Evolutionary conservation across 2,888 invertebrate species (phyloP), one percentile per base, ranked within the genome.

Genomic region (Hypena proboscidalis): DNA sequence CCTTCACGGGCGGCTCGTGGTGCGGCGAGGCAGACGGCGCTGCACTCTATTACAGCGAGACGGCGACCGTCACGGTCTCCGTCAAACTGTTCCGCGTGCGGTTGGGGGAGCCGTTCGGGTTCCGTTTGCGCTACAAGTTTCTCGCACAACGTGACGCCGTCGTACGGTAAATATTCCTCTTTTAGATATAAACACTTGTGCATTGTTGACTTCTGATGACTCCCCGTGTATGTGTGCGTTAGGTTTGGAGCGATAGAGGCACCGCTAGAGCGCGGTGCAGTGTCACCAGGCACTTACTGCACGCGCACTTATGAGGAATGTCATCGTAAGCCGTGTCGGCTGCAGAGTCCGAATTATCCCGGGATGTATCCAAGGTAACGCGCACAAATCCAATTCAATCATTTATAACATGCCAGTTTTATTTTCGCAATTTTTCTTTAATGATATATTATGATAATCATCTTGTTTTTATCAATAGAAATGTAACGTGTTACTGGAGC

Each of bases 401-500:
- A 0, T 1, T 17, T 6, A 2, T 9, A 4, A 7, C 11, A 25
- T 2, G 11, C 11, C 6, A 4, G 5, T 25, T 2, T 25, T 11
- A 3, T n/a, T 11, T 27, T 14, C 10, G 27, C 14, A n/a, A n/a
- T 27, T 6, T 27, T 29, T 4, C n/a, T n/a, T n/a, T n/a, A n/a
- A n/a, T n/a, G n/a, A 5, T 17, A 3, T 17, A 5, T 17, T 17
- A 17, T 5, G 17, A 4, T 5, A 5, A 14, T 1, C 7, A 11
- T 7, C 17, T 3, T n/a, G n/a, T 3, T 0, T 21, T 30, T 20
- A 1, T 35, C 17, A 2, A n/a, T 67, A 85, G 97, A 57, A 98
- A 98, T 85, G 97, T 98, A 13, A 96, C 97, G 47, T 98, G 98
- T 83, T 95, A 96, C 81, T 97, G 97, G 93, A 96, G 96, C 54